Base-by-base conservation (phyloP, 1,140 invertebrate genomes). In the Maconellicoccus hirsutus region DNA sequence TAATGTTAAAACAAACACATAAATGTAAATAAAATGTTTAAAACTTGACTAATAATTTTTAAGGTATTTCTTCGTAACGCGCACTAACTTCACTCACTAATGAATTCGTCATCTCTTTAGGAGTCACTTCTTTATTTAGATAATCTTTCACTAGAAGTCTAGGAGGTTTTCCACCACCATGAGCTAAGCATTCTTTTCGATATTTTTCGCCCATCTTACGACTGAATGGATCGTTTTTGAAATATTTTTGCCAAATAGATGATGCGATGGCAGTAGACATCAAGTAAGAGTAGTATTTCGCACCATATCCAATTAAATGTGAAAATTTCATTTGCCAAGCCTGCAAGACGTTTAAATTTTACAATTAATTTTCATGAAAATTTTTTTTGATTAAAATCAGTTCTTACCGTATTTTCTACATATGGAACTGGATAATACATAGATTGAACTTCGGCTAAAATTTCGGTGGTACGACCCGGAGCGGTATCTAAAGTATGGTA, bases 241-340 rank as follows among this genome's bases (percentile, higher is more conserved):
- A 98, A 76, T 90, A 89, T 21, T 85, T 85, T 75, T 93, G 87
- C 96, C 96, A 99, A 73, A 97, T 95, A 82, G 88, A 88, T 26
- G 92, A 91, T 0, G 96, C 95, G 42, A 98, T 86, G 22, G 95
- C 92, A 75, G 92, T 85, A 0, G 96, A 98, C 76, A 98, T 89
- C 66, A 98, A 81, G 81, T 99, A 99, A 0, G 96, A 92, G 79
- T 98, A 98, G 81, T 99, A 99, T 80, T 97, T 98, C 0, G 94
- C 95, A 29, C 96, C 97, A 80, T 99, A 99, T 1, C 95, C 94
- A 6, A 98, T 92, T 29, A 99, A 81, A 81, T 99, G 97, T 71
- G 93, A 91, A 83, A 99, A 98, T 69, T 96, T 83, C 72, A 96
- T 84, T 78, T 98, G 96, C 93, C 94, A 98, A 12, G 96, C 94